phyloP scores from a whole-genome alignment of 2,888 invertebrate genomes.

The Cerastoderma edule region DNA sequence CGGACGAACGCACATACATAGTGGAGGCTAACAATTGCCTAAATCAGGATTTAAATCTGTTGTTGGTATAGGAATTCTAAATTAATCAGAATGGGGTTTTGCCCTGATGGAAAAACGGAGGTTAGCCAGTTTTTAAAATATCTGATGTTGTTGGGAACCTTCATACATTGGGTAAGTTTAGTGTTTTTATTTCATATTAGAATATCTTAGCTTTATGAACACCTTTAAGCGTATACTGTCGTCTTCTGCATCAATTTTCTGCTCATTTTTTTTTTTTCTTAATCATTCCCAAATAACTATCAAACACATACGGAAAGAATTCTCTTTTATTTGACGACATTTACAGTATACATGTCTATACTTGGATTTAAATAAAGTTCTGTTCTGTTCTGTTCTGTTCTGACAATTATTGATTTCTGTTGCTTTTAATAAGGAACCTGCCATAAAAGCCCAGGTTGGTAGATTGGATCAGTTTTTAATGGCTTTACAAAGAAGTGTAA shows the following conservation, averaged over 20 bases:
- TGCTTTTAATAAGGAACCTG: too few species aligned
- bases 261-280: neutral
- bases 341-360: neutral
- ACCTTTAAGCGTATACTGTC: neutral
- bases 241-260: neutral
- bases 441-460: too few species aligned
- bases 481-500: too few species aligned
- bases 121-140: constrained; percentile 88
- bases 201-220: too few species aligned
- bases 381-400: too few species aligned
- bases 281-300: neutral
- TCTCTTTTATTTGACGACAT: neutral
- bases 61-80: too few species aligned
- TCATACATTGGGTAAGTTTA: constrained; percentile 95
- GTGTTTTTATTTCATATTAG: neutral
- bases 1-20: too few species aligned
- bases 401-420: too few species aligned
- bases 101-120: constrained; percentile 57
- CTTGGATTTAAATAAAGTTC: too few species aligned
- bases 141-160: constrained; percentile 94
- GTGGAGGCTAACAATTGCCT: too few species aligned
- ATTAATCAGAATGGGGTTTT: constrained; percentile 70
- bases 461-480: too few species aligned
- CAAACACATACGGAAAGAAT: neutral
- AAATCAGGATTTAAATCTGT: too few species aligned